These are phyloP conservation scores for Zingel zingel DNA, from an alignment of 2,113 vertebrate species.

Conservation along the genomic window DNA sequence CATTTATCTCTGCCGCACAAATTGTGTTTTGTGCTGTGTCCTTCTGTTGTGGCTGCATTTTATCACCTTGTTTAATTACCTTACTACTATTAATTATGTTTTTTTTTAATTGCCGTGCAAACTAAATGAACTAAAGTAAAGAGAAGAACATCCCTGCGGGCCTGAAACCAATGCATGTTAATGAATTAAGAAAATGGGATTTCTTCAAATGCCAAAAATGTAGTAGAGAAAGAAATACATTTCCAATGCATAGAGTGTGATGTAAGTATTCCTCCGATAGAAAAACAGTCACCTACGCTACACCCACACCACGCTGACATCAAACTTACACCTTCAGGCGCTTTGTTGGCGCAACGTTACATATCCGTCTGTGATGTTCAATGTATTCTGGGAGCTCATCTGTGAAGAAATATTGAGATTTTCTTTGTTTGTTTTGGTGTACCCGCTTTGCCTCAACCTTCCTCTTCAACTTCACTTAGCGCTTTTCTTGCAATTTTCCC, in stretches of 20 bases:
- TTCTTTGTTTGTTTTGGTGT: neutral
- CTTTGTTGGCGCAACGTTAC: neutral
- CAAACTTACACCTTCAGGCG: slow-evolving; percentile 27
- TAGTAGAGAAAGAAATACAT: neutral
- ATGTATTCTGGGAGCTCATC: neutral
- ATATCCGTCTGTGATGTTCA: slow-evolving; percentile 13
- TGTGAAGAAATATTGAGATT: neutral
- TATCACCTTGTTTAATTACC: slow-evolving; percentile 62
- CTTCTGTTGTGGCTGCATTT: slow-evolving; percentile 18
- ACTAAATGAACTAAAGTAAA: slow-evolving; percentile 37
- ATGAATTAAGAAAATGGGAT: slow-evolving; percentile 20
- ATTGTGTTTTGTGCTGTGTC: slow-evolving; percentile 17
- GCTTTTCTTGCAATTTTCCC: slow-evolving; percentile 36
- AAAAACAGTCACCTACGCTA: slow-evolving; percentile 26
- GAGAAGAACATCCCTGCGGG: neutral
- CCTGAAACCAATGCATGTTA: neutral
- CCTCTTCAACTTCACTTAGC: slow-evolving; percentile 19
- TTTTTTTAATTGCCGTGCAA: neutral
- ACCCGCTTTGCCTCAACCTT: slow-evolving; percentile 9
- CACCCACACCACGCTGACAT: slow-evolving; percentile 37
- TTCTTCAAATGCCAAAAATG: neutral
- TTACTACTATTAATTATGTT: neutral
- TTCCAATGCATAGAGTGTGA: slow-evolving; percentile 4
- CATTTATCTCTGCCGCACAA: slow-evolving; percentile 35
- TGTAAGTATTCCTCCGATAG: slow-evolving; percentile 20